Conservation (phyloP, 2,888 invertebrate genomes). For the Pharmacophagus antenor region DNA sequence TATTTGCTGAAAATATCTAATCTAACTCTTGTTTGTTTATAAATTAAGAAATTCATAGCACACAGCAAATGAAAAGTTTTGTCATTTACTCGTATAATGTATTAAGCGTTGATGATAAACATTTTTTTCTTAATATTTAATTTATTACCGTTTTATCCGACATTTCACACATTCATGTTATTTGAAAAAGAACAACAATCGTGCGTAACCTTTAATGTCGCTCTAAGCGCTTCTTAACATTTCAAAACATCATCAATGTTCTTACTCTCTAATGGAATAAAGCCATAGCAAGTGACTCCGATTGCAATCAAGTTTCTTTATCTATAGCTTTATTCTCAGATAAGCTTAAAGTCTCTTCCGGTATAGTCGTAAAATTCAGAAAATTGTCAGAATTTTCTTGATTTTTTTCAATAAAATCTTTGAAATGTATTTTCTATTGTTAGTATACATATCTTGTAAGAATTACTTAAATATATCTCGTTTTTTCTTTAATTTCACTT, state of each 20-base stretch:
- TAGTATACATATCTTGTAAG: no score
- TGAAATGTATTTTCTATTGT: no score
- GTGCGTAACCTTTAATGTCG: conserved; percentile 17
- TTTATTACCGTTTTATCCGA: not conserved
- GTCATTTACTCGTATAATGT: not conserved
- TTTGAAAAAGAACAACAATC: conserved; percentile 6
- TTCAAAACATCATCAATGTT: conserved; percentile 20
- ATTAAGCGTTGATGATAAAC: not conserved
- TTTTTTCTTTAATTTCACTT: no score
- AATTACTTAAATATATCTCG: no score
- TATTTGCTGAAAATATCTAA: no score
- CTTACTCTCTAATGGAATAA: conserved; percentile 10
- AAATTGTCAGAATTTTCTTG: no score
- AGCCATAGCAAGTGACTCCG: not conserved
- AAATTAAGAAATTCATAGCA: not conserved
- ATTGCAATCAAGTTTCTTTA: conserved; percentile 5
- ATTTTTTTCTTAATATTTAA: not conserved
- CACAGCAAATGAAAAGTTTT: not conserved
- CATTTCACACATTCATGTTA: not conserved
- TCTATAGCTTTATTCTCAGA: conserved; percentile 1
- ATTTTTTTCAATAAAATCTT: no score
- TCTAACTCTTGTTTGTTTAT: not conserved
- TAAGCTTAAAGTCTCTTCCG: not conserved
- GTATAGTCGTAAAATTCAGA: not conserved
- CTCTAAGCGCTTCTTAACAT: conserved; percentile 25